Conservation (phyloP, 1,140 invertebrate genomes). For the Zaprionus taronus region DNA sequence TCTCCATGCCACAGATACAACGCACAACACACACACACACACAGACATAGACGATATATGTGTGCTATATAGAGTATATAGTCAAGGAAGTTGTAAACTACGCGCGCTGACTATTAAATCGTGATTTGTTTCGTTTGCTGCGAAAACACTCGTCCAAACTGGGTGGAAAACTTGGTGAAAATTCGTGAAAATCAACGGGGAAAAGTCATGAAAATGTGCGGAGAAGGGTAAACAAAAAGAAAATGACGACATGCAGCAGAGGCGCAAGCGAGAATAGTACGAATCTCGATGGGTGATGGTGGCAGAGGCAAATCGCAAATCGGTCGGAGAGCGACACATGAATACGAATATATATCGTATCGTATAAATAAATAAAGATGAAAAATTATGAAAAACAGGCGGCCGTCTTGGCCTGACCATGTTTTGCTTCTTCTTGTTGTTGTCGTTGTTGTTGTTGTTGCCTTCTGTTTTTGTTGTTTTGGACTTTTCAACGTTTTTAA, state of each 20-base stretch:
- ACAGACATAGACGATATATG: not conserved
- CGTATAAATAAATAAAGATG: constrained; percentile 73
- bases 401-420: constrained; percentile 46
- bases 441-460: not conserved
- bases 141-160: constrained; percentile 46
- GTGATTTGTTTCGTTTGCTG: constrained; percentile 66
- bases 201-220: constrained; percentile 6
- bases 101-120: constrained; percentile 60
- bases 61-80: constrained; percentile 26
- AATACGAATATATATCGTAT: constrained; percentile 12
- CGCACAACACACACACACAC: not conserved
- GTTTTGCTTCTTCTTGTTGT: not conserved
- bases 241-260: constrained; percentile 70
- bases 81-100: constrained; percentile 75
- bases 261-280: constrained; percentile 15
- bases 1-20: constrained; percentile 59
- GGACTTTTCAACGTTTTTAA: constrained; percentile 65
- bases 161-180: constrained; percentile 39
- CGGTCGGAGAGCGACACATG: constrained; percentile 41
- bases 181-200: constrained; percentile 15
- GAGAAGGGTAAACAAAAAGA: constrained; percentile 74
- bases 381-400: constrained; percentile 81
- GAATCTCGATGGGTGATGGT: constrained; percentile 16
- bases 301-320: constrained; percentile 29
- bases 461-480: constrained; percentile 43